Evolutionary conservation across 2,797 vertebrate genomes (phyloP), one percentile per base, ranked within the genome.

Genomic region (Thripadectes ignobilis): DNA sequence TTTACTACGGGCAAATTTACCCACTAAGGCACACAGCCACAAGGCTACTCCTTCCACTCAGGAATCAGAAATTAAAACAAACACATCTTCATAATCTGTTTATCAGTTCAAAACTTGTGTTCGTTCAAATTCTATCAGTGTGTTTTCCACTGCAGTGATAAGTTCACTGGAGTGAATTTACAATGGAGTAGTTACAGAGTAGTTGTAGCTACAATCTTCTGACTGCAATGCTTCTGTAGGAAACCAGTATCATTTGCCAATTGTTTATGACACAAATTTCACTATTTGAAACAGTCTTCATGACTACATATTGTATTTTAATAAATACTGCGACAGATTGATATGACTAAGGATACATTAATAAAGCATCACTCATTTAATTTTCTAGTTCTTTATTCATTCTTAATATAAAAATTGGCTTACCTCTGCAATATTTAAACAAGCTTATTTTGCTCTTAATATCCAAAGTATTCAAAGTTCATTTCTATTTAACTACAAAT

Each of bases 301-400:
- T 75, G 61, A 65, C 27, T 77, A 68, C 66, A 80, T 93, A 77
- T 81, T 95, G 79, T 58, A 92, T 89, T 89, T 92, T 24, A 92
- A 94, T 93, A 92, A 93, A 89, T 72, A 93, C 68, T 79, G 74
- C 73, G 58, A 81, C 82, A 92, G 75, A 92, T 34, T 85, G 74
- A 52, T 89, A 48, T 54, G 61, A 92, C 67, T 89, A 76, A 73
- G 66, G 86, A 61, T 32, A 65, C 12, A 63, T 55, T 86, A 89
- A 84, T 82, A 89, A 92, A 91, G 32, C 32, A 36, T 30, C 36
- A 46, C 84, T 81, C 12, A 68, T 58, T 91, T 73, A 76, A 92
- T 92, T 92, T 83, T 34, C 32, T 68, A 55, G 17, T 49, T 68
- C 49, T 91, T 88, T 82, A 24, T 54, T 90, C 65, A 39, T 29